Evolutionary conservation across 1,140 invertebrate species (phyloP).

Genomic region (Drosophila sechellia): DNA sequence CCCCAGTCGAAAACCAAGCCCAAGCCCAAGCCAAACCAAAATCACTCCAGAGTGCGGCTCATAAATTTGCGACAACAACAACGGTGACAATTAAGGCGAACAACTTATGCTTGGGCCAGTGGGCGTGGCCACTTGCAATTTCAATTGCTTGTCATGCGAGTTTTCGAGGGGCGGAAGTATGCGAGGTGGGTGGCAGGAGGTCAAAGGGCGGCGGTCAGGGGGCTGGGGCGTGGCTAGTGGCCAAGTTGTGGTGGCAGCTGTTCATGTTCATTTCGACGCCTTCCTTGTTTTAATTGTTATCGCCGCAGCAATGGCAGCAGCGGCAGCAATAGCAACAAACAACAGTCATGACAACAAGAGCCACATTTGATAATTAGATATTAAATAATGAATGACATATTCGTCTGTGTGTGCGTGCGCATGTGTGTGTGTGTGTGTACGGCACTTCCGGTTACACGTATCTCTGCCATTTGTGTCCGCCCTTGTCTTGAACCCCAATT

Average conservation of each 20-base stretch:
- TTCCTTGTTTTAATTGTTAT: conserved; percentile 81
- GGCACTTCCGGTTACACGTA: conserved; percentile 42
- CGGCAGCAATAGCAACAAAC: conserved; percentile 8
- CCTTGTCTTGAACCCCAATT: conserved; percentile 31
- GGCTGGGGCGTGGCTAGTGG: conserved; percentile 4
- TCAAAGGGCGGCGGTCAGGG: neutral
- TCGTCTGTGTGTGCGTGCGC: conserved; percentile 14
- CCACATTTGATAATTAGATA: conserved; percentile 69
- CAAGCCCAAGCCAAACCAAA: conserved; percentile 10
- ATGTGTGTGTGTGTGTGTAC: neutral
- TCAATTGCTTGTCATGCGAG: conserved; percentile 61
- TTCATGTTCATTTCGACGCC: conserved; percentile 71
- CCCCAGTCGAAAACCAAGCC: conserved; percentile 17
- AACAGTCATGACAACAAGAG: conserved; percentile 16
- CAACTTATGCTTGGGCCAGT: conserved; percentile 40
- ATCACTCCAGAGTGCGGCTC: conserved; percentile 59
- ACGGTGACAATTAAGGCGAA: conserved; percentile 34
- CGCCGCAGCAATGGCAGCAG: conserved; percentile 19
- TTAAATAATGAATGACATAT: conserved; percentile 79
- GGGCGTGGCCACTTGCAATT: conserved; percentile 61
- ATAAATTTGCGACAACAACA: conserved; percentile 72
- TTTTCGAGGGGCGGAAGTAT: conserved; percentile 1
- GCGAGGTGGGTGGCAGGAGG: neutral
- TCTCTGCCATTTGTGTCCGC: conserved; percentile 55
- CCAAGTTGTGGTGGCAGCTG: conserved; percentile 48